Percentiles rank a stretch among this genome's conserved stretches.
phyloP scores from a whole-genome alignment of 1,140 invertebrate genomes.

The Nasonia giraulti region DNA sequence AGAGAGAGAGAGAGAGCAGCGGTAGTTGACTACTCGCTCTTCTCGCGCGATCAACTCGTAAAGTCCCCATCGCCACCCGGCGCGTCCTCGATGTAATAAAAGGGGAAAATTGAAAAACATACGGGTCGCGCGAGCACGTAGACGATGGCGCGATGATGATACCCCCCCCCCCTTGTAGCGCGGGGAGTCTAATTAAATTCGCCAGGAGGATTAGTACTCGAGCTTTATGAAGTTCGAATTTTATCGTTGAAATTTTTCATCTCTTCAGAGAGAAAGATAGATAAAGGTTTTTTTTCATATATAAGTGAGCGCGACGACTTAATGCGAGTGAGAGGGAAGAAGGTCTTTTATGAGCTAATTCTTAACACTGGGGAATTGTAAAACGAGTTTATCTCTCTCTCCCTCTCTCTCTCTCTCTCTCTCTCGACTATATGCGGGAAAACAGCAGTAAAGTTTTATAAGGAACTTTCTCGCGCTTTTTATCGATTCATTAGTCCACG shows the following conservation, averaged over 20 bases:
- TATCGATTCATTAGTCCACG: conserved; percentile 27
- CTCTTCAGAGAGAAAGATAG: not conserved
- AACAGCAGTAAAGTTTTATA: conserved; percentile 21
- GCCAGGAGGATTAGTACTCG: not conserved
- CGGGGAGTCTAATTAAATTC: not conserved
- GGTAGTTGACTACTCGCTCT: not conserved
- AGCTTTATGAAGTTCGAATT: conserved; percentile 8
- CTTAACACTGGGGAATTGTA: conserved; percentile 15
- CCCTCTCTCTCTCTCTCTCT: not conserved
- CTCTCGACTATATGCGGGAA: not conserved
- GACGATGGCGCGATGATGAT: not conserved
- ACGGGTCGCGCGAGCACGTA: not conserved
- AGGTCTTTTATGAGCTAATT: conserved; percentile 29
- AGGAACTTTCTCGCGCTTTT: conserved; percentile 4
- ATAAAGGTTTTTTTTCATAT: not conserved
- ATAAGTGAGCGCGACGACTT: not conserved
- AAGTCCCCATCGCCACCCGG: not conserved
- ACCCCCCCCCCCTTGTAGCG: not conserved
- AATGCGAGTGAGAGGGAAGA: not conserved
- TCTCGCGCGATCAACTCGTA: not conserved
- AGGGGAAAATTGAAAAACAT: conserved; percentile 9
- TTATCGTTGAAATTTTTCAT: conserved; percentile 20
- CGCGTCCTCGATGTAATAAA: conserved; percentile 7
- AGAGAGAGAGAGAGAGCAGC: not conserved
- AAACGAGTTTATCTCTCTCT: conserved; percentile 20